Percentiles rank a stretch among this genome's conserved stretches.
phyloP scores from a whole-genome alignment of 35 echinoderm and acorn worm species.

The Apostichopus californicus region DNA sequence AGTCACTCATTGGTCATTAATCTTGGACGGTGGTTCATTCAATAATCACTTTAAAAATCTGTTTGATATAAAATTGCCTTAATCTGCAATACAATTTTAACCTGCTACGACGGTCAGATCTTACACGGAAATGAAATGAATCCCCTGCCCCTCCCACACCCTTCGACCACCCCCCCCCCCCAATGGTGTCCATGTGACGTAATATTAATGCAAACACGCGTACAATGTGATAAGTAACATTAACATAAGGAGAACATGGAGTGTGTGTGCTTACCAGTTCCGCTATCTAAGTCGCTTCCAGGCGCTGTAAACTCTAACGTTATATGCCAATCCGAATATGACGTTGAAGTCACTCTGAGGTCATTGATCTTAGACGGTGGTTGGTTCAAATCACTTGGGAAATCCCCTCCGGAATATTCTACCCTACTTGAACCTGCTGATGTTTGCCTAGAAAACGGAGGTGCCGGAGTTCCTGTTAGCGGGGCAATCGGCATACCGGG shows the following conservation, averaged over 20 bases:
- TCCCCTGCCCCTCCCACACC: too few relatives aligned
- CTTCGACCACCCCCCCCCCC: too few relatives aligned
- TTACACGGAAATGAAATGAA: too few relatives aligned
- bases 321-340: neutral
- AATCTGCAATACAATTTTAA: too few relatives aligned
- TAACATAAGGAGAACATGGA: neutral
- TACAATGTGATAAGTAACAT: neutral
- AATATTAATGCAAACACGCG: neutral
- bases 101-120: too few relatives aligned
- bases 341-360: constrained; percentile 13
- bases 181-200: neutral
- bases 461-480: neutral
- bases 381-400: neutral
- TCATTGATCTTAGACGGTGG: constrained; percentile 4
- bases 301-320: constrained; percentile 7
- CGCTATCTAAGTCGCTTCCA: constrained; percentile 7
- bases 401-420: neutral
- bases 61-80: too few relatives aligned
- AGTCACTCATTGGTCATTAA: neutral
- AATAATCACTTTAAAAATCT: too few relatives aligned
- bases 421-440: neutral
- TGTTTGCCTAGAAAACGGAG: neutral
- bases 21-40: too few relatives aligned
- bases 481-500: neutral
- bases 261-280: constrained; percentile 3